Evolutionary conservation across 2,888 invertebrate genomes (phyloP), one percentile per base, ranked within the genome.

Genomic region (Stenotaenia linearis): DNA sequence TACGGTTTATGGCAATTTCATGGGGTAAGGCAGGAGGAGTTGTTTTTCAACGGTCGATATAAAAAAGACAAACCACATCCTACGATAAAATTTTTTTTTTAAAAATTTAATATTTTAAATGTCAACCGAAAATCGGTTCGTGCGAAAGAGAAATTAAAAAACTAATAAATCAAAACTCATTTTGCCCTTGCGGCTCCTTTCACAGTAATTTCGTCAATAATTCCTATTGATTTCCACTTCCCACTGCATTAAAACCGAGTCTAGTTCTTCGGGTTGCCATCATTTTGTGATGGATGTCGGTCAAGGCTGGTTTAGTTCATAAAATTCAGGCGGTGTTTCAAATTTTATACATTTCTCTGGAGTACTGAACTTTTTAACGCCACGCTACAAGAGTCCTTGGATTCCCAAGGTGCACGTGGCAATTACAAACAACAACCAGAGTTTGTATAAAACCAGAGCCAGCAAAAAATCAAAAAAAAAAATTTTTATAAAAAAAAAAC

Each of bases 241-340:
- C 7, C 45, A 12, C n/a, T 45, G 45, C n/a, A n/a, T n/a, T 23
- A 15, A 69, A 69, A 69, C 69, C 10, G 12, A 69, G 69, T 25
- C 25, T 69, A 28, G 25, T 69, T 69, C 69, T 25, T 69, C n/a
- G 69, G 28, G 23, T 28, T 69, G 69, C 69, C 69, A 69, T 69
- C 69, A 25, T 69, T 25, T 69, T 69, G 28, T 69, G 69, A 69
- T 69, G 69, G 69, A 69, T 69, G 69, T 69, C 69, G 69, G 69
- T 69, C 69, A 69, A 69, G 69, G 69, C 69, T 69, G 69, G 69
- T 69, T 69, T 69, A 69, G 69, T 69, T 69, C 69, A 69, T 69
- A 69, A 69, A 69, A 69, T 69, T 69, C 69, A 69, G 69, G 69
- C 28, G 69, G 69, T 69, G 69, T 69, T 69, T 69, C 69, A 69